A percentile compares a stretch with the other conserved stretches of the same genome.
phyloP scores from a whole-genome alignment of 2,113 vertebrate species.

The Plectropomus leopardus region DNA sequence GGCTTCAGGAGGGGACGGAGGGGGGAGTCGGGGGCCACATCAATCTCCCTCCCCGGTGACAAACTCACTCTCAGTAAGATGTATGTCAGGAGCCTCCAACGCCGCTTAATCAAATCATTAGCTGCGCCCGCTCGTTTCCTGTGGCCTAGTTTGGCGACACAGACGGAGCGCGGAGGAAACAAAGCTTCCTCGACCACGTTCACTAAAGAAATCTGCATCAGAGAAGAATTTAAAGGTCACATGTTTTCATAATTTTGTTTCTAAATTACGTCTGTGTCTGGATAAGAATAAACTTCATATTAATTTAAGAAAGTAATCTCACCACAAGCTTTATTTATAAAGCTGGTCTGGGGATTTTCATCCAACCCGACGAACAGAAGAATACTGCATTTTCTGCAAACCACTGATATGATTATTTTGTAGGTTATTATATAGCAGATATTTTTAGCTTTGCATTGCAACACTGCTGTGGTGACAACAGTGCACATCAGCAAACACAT shows the following conservation, averaged over 20 bases:
- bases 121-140: conserved; percentile 55
- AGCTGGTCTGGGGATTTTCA: too few relatives aligned
- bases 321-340: too few relatives aligned
- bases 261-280: not conserved
- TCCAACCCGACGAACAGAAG: too few relatives aligned
- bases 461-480: too few relatives aligned
- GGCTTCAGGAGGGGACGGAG: conserved; percentile 1
- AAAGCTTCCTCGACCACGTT: not conserved
- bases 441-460: too few relatives aligned
- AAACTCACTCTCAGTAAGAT: conserved; percentile 81
- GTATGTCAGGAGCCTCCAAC: conserved; percentile 76
- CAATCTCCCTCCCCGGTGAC: conserved; percentile 79
- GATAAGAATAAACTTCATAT: not conserved
- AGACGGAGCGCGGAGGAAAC: conserved; percentile 11
- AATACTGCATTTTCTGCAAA: too few relatives aligned
- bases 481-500: too few relatives aligned
- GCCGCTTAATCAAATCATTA: conserved; percentile 85
- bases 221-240: not conserved
- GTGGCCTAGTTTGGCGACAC: conserved; percentile 73
- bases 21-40: conserved; percentile 53
- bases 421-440: too few relatives aligned
- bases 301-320: not conserved
- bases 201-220: not conserved
- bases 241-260: not conserved
- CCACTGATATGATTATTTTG: too few relatives aligned